Evolutionary conservation across 2,888 invertebrate species (phyloP).

Genomic region (Acrobasis repandana): DNA sequence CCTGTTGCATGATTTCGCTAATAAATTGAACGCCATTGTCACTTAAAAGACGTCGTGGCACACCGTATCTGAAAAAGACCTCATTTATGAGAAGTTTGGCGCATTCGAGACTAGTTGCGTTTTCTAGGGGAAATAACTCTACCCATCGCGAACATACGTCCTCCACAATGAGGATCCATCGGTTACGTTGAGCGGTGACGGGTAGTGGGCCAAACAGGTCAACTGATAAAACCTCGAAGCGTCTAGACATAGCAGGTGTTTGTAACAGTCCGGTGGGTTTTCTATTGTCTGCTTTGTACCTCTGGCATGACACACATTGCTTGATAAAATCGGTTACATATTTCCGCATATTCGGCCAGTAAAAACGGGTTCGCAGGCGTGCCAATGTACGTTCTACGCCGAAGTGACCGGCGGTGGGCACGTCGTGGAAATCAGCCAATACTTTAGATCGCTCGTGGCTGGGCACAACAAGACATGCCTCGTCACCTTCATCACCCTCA

Average conservation of each 20-base stretch:
- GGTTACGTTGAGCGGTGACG: background rate
- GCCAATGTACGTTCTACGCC: conserved; percentile 18
- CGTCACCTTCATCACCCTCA: conserved; percentile 20
- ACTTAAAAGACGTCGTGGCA: background rate
- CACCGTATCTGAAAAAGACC: background rate
- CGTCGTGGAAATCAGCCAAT: conserved; percentile 31
- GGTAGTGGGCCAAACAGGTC: background rate
- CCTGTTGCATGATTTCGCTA: conserved; percentile 4
- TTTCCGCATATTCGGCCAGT: background rate
- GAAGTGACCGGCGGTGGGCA: conserved; percentile 36
- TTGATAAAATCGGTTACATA: background rate
- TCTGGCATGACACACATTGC: background rate
- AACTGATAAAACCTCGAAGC: background rate
- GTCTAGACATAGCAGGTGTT: background rate
- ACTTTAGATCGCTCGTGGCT: conserved; percentile 26
- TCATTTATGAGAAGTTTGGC: background rate
- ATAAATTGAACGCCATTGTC: conserved; percentile 13
- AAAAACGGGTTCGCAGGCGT: background rate
- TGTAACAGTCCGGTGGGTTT: background rate
- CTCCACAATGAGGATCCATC: conserved; percentile 6
- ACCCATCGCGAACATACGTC: conserved; percentile 4
- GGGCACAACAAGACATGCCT: conserved; percentile 30
- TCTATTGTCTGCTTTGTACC: background rate
- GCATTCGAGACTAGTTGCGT: background rate
- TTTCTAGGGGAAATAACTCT: background rate